These are phyloP conservation scores for Crypturellus undulatus DNA, from an alignment of 2,113 vertebrate species.

Conservation along the genomic window DNA sequence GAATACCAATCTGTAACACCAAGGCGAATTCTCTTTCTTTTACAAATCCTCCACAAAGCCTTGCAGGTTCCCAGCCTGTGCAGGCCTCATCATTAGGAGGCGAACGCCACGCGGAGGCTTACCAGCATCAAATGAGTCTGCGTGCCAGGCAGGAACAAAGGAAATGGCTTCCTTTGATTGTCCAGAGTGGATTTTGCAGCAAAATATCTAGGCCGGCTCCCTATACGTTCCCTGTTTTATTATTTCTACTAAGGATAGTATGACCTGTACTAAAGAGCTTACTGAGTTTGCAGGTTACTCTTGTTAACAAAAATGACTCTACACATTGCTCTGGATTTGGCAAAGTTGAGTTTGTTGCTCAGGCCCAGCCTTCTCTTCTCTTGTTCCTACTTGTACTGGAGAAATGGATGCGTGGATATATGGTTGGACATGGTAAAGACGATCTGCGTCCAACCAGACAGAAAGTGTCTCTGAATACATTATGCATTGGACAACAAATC, in stretches of 20 bases:
- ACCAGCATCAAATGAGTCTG: neutral
- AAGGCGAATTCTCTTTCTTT: conserved; percentile 16
- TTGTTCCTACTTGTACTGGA: neutral
- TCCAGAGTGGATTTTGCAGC: neutral
- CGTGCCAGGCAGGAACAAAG: neutral
- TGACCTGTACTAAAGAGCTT: neutral
- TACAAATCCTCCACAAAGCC: conserved; percentile 5
- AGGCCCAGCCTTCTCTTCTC: neutral
- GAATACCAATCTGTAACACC: neutral
- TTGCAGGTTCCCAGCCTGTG: neutral
- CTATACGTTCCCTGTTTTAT: neutral
- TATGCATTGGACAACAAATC: too few relatives aligned
- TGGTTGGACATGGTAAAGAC: accelerated
- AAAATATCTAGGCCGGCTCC: neutral
- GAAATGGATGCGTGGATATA: neutral
- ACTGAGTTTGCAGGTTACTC: neutral
- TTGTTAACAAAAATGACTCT: neutral
- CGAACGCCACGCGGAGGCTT: neutral
- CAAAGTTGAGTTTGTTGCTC: neutral
- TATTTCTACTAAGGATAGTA: neutral
- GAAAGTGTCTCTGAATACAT: too few relatives aligned
- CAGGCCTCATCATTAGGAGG: neutral
- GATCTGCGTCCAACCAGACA: neutral
- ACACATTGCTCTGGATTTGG: neutral
- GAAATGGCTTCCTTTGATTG: conserved; percentile 1